Base-by-base conservation (phyloP, 2,113 vertebrate species). In the Pholis gunnellus region DNA sequence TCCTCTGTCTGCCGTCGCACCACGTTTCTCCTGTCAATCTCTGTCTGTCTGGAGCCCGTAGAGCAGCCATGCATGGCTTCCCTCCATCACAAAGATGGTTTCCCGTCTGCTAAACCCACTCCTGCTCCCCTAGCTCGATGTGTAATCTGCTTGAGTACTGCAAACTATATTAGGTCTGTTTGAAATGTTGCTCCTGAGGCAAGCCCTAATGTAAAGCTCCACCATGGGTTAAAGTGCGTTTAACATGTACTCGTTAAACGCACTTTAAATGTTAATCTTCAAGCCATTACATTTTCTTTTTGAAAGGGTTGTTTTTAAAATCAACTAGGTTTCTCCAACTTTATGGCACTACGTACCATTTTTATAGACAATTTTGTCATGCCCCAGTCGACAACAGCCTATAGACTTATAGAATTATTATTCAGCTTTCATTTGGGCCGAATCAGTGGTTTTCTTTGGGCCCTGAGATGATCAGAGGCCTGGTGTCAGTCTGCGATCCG, bases 1-100 rank as follows among this genome's bases (percentile, higher is more conserved):
- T 76, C 89, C 91, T 73, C 56, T 0, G 31, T 67, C 78, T 80
- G 36, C 73, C 63, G 2, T 77, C 76, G 50, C 54, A 65, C 72
- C 82, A 73, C 63, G 67, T 84, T 80, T 61, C 74, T 75, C 64
- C 88, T 77, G 83, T 91, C 90, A 86, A 76, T 60, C 73, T 76
- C 14, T 7, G 82, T 66, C 82, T 66, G 73, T 72, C 78, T 74
- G 57, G 82, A 84, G 86, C n/a, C 87, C 56, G 76, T 3, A 5
- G 77, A 76, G 87, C 87, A 81, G 82, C 76, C 90, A 70, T 86
- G 90, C 89, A 27, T 88, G 84, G 17, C 73, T 72, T 77, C 50
- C 67, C 60, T 78, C 79, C 84, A 77, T 85, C 82, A 64, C 79
- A 13, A 14, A 80, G 72, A 76, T 42, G 46, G 40, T 48, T 25